These are phyloP conservation scores for Platyura marginata DNA, from an alignment of 1,140 invertebrate genomes.

Conservation along the genomic window DNA sequence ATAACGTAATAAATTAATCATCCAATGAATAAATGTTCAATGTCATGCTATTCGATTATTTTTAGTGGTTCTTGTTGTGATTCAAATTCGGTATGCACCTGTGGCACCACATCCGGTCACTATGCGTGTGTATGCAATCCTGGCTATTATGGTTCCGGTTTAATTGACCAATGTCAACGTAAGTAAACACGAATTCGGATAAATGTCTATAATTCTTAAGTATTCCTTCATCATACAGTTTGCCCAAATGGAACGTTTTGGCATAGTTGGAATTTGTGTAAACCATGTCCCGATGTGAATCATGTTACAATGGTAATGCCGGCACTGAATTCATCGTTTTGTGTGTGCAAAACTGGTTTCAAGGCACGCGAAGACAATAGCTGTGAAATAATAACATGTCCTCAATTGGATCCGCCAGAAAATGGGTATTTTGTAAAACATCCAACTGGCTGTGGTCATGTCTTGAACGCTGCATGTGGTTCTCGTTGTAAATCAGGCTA, in stretches of 20 bases:
- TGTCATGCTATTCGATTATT: no score
- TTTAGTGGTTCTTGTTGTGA: slow-evolving; percentile 40
- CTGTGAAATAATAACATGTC: slow-evolving; percentile 35
- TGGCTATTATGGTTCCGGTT: slow-evolving; percentile 46
- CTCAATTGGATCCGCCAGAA: slow-evolving; percentile 32
- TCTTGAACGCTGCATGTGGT: slow-evolving; percentile 50
- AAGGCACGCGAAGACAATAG: slow-evolving; percentile 10
- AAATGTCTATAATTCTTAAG: neutral
- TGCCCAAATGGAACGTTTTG: slow-evolving; percentile 32
- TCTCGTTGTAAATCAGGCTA: slow-evolving; percentile 46
- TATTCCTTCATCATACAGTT: slow-evolving; percentile 13
- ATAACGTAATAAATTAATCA: slow-evolving; percentile 8
- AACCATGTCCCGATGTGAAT: slow-evolving; percentile 41
- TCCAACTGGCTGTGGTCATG: slow-evolving; percentile 34
- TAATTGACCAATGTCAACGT: slow-evolving; percentile 39
- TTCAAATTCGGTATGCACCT: slow-evolving; percentile 36
- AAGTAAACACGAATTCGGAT: slow-evolving; percentile 5
- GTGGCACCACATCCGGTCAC: slow-evolving; percentile 45
- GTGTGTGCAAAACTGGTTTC: slow-evolving; percentile 31
- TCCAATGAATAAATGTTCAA: neutral
- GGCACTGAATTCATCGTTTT: slow-evolving; percentile 30
- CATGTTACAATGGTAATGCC: slow-evolving; percentile 33
- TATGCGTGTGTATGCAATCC: slow-evolving; percentile 44
- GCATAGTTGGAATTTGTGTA: slow-evolving; percentile 32
- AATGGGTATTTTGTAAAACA: slow-evolving; percentile 50